A percentile compares a stretch with the other conserved stretches of the same genome.
Conservation (phyloP, 2,113 vertebrate species). For the Oncorhynchus mykiss region DNA sequence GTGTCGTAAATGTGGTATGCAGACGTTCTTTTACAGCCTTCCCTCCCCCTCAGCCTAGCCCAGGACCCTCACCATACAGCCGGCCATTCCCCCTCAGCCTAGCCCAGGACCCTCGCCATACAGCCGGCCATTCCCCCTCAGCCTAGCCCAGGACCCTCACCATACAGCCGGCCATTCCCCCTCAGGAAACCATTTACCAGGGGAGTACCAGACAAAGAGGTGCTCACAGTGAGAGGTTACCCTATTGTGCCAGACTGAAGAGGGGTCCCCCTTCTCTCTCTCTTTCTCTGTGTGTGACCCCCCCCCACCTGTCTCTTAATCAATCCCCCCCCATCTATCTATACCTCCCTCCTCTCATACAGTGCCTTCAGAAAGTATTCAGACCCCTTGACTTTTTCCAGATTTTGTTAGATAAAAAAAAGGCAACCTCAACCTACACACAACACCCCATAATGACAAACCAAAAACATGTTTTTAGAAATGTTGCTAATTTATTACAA, state of each 20-base stretch:
- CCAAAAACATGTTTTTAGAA: no score
- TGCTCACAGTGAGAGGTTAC: conserved; percentile 41
- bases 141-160: background rate
- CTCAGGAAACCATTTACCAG: conserved; percentile 19
- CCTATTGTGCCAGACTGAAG: conserved; percentile 39
- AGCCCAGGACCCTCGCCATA: background rate
- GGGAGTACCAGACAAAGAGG: conserved; percentile 34
- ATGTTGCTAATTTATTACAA: no score
- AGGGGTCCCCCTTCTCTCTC: background rate
- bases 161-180: background rate
- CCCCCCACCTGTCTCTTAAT: background rate
- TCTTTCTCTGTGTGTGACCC: background rate
- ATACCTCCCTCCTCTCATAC: conserved; percentile 6
- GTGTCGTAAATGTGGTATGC: background rate
- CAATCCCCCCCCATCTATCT: background rate
- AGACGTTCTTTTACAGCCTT: background rate
- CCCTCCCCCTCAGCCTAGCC: background rate
- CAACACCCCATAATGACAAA: no score
- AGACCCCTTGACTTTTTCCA: no score
- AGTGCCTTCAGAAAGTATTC: background rate
- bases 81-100: background rate
- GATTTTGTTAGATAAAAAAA: no score
- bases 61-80: background rate
- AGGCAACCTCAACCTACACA: no score
- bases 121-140: background rate